These are phyloP conservation scores for Nyctibius bracteatus DNA, from an alignment of 2,113 vertebrate species.

Conservation along the genomic window DNA sequence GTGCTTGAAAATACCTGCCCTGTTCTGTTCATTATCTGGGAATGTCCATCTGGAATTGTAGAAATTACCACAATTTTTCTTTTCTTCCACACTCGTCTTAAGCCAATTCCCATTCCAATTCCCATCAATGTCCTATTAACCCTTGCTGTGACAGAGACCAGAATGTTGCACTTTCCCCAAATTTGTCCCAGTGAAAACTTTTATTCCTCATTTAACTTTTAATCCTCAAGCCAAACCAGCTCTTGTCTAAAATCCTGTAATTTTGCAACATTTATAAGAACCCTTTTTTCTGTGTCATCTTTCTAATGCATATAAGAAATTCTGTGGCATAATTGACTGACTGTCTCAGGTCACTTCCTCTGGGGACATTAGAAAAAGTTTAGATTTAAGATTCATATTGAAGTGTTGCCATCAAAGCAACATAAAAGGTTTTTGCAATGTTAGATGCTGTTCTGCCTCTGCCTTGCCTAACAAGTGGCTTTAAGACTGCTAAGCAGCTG, in stretches of 20 bases:
- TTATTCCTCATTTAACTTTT: neutral
- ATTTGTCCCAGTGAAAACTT: neutral
- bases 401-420: constrained; percentile 17
- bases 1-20: neutral
- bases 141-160: neutral
- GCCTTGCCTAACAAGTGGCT: constrained; percentile 13
- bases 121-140: neutral
- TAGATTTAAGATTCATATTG: neutral
- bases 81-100: neutral
- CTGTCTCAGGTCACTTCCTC: neutral
- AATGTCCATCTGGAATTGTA: neutral
- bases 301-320: neutral
- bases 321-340: neutral
- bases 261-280: neutral
- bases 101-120: neutral
- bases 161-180: neutral
- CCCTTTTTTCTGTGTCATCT: neutral
- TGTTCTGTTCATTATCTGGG: neutral
- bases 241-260: neutral
- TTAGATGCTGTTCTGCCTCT: neutral
- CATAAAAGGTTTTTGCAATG: neutral
- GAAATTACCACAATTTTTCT: neutral
- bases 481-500: constrained; percentile 28
- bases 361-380: neutral
- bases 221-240: neutral